Evolutionary conservation across 1,140 invertebrate species (phyloP).

Genomic region (Augochlora pura): DNA sequence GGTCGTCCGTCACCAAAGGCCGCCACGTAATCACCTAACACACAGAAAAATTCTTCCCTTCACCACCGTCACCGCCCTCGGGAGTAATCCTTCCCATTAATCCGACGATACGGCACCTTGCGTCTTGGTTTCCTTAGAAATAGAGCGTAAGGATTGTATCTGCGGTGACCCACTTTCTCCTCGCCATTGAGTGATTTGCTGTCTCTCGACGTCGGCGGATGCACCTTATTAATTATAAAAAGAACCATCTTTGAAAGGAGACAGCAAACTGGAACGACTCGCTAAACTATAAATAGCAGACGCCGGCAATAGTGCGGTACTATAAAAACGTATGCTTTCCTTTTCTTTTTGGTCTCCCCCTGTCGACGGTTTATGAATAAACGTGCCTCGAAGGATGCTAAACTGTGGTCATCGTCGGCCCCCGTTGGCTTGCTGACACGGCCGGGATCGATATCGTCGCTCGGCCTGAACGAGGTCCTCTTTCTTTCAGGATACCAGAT

Average conservation of each 20-base stretch:
- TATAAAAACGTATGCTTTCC: no score
- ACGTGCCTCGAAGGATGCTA: conserved; percentile 36
- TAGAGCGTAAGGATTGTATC: conserved; percentile 68
- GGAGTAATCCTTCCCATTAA: conserved; percentile 19
- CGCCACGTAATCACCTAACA: conserved; percentile 71
- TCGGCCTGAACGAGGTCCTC: neutral
- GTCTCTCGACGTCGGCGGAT: conserved; percentile 62
- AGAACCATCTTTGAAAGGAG: conserved; percentile 11
- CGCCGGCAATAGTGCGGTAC: no score
- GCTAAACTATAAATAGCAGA: conserved; percentile 5
- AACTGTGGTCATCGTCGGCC: neutral
- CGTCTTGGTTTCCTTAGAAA: conserved; percentile 71
- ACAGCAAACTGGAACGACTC: neutral
- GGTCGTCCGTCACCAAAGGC: conserved; percentile 60
- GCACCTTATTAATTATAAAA: conserved; percentile 64
- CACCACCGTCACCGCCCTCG: no score
- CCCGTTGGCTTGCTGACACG: no score
- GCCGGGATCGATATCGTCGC: neutral
- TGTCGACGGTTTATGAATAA: no score
- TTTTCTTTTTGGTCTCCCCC: no score
- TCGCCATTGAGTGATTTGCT: conserved; percentile 19
- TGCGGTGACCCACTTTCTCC: conserved; percentile 36
- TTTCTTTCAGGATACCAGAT: conserved; percentile 41
- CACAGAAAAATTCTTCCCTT: neutral
- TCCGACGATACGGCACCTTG: conserved; percentile 61